Conservation (phyloP, 2,113 vertebrate genomes). For the Nibea coibor region DNA sequence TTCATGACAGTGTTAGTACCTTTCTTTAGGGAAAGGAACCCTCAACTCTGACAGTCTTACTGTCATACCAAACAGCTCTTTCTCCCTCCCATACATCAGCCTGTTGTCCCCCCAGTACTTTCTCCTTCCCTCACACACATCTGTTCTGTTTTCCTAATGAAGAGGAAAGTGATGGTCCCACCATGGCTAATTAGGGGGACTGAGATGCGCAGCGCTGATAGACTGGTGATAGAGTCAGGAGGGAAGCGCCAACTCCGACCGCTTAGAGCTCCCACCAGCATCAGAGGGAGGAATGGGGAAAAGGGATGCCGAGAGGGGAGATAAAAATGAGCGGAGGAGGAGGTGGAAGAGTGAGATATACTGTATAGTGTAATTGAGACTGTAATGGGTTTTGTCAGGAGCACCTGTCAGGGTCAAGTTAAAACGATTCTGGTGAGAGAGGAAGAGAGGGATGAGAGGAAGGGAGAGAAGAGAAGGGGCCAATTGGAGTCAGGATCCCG, state of each 20-base stretch:
- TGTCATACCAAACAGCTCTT: background rate
- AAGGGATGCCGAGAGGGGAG: background rate
- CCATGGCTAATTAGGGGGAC: conserved; percentile 60
- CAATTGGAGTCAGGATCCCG: conserved; percentile 74
- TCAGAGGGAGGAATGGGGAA: conserved; percentile 11
- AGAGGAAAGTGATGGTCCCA: conserved; percentile 54
- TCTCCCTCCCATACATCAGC: conserved; percentile 9
- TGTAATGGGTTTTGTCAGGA: conserved; percentile 84
- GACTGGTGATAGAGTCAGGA: conserved; percentile 40
- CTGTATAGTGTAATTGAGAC: conserved; percentile 80
- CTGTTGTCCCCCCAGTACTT: conserved; percentile 29
- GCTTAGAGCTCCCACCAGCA: conserved; percentile 26
- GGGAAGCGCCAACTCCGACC: conserved; percentile 8
- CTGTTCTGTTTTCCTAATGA: conserved; percentile 54
- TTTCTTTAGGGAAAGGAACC: conserved; percentile 1
- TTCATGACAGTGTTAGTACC: background rate
- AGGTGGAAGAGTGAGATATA: conserved; percentile 35
- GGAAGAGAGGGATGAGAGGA: conserved; percentile 61
- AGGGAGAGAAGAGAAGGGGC: conserved; percentile 47
- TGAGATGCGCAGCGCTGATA: conserved; percentile 43
- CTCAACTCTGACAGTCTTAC: background rate
- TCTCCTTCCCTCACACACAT: conserved; percentile 41
- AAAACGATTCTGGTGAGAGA: conserved; percentile 62
- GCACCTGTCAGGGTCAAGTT: conserved; percentile 80
- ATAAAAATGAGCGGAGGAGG: conserved; percentile 35